A percentile compares a stretch with the other conserved stretches of the same genome.
Evolutionary conservation across 2,797 vertebrate genomes (phyloP).

Genomic region (Sebastes vulpes): DNA sequence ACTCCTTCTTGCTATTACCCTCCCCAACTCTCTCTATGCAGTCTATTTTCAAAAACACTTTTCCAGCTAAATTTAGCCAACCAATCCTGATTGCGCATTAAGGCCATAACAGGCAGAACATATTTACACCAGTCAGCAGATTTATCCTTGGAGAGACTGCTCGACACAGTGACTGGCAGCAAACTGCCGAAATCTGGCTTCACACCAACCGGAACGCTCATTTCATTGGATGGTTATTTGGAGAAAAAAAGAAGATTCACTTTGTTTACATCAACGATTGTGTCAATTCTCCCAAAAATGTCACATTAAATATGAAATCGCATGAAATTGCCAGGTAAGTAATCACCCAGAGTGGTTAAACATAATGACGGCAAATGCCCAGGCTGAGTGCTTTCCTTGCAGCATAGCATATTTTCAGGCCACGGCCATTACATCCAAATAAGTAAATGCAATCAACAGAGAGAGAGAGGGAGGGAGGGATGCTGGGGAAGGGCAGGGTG

Average conservation of each 20-base stretch:
- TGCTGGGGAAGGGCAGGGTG: not conserved
- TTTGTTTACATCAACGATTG: conserved; percentile 12
- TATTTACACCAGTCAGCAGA: conserved; percentile 55
- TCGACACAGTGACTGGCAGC: conserved; percentile 16
- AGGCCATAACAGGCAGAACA: conserved; percentile 38
- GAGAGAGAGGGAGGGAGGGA: not conserved
- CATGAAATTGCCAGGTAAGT: conserved; percentile 52
- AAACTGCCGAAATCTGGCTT: conserved; percentile 25
- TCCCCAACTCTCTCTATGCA: not conserved
- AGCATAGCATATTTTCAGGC: conserved; percentile 35
- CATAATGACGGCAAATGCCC: conserved; percentile 34
- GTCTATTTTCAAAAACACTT: conserved; percentile 43
- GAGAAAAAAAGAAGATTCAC: not conserved
- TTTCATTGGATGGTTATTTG: conserved; percentile 13
- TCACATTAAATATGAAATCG: conserved; percentile 42
- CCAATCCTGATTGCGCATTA: conserved; percentile 38
- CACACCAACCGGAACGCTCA: not conserved
- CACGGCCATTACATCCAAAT: conserved; percentile 38
- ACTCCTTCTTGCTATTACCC: not conserved
- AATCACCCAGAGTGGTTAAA: conserved; percentile 43
- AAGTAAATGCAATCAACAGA: conserved; percentile 50
- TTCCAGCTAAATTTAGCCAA: conserved; percentile 41
- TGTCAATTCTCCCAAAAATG: conserved; percentile 12
- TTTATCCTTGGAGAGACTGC: conserved; percentile 34
- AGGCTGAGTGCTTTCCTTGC: conserved; percentile 37